Base-by-base conservation (phyloP, 2,888 invertebrate species). In the Conops quadrifasciatus region DNA sequence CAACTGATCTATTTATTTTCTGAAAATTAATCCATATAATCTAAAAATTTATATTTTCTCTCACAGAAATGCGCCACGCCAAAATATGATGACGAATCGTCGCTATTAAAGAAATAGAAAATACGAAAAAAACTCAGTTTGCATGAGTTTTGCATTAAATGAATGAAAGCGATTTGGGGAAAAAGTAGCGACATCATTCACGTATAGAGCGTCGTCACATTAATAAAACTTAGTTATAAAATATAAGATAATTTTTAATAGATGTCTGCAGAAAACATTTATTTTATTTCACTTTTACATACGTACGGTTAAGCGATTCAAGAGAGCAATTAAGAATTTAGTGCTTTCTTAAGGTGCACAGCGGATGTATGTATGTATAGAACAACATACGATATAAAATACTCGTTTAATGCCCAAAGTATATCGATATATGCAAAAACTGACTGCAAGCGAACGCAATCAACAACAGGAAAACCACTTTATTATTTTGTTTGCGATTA, bases 41-140 rank as follows among this genome's bases (percentile, higher is more conserved):
- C 71, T 73, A 73, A 69, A 73, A 75, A 74, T 71, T 30, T 16
- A 53, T 58, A 74, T 78, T 79, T 75, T 75, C 74, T 78, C 76
- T 75, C 77, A 85, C 84, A 78, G 83, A 78, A 85, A 81, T 80
- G 83, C 81, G 71, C 82, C 82, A 71, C 80, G 81, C 74, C 81
- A 80, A 77, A 81, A 82, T 79, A 79, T 80, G 77, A 81, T 81
- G 84, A 77, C 80, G 71, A 83, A 84, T 79, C 81, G 84, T 78
- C 83, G 83, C 78, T 85, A 83, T 80, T 84, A 79, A 80, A 75
- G 72, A 36, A 67, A 70, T 72, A 69, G 45, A 60, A 62, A 73
- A 71, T 45, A 58, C 58, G 56, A 58, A 66, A 66, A 24, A 30
- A 21, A 56, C 30, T 53, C 36, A 64, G 26, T 30, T 43, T 66